Evolutionary conservation across 2,888 invertebrate genomes (phyloP), one percentile per base, ranked within the genome.

Genomic region (Branchipolynoe longqiensis): DNA sequence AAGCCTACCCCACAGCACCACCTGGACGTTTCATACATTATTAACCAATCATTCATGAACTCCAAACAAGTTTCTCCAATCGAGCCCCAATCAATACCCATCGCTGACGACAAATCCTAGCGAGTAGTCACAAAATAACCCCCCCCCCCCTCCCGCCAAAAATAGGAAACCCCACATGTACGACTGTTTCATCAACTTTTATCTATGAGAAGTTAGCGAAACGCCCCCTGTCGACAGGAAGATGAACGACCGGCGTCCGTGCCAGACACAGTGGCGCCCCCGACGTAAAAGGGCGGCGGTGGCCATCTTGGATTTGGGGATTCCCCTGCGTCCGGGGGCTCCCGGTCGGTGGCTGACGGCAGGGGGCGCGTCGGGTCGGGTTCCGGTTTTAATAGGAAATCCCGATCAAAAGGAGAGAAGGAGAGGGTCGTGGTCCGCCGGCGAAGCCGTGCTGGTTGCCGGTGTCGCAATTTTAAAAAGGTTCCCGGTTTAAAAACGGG

Each of bases 311-410:
- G 62, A 62, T 22, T 33, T 40, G 69, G 83, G 83, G 83, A 83
- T 41, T 83, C 83, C 83, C 83, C 48, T 41, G 40, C 8, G 14
- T 40, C 38, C 12, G 12, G 28, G 48, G 31, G 25, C 28, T 54
- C 48, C 38, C 64, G 83, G 28, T 28, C 28, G 38, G 41, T 64
- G 59, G 48, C 31, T 18, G 64, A 69, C 41, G 64, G 83, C 41
- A 22, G 31, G 83, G 59, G 83, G 78, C 28, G n/a, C 41, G 28
- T n/a, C 83, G 18, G 54, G 69, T 83, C 83, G 64, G 54, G 69
- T 83, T 64, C 31, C 83, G n/a, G 33, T 62, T 83, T 83, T 83
- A 83, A 83, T 83, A 69, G 64, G 83, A 83, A 69, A 40, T 83
- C 69, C 69, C 64, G 62, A 69, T 64, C 83, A 62, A 62, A 56